Base-by-base conservation (phyloP, 2,113 vertebrate species). In the Ascaphus truei region DNA sequence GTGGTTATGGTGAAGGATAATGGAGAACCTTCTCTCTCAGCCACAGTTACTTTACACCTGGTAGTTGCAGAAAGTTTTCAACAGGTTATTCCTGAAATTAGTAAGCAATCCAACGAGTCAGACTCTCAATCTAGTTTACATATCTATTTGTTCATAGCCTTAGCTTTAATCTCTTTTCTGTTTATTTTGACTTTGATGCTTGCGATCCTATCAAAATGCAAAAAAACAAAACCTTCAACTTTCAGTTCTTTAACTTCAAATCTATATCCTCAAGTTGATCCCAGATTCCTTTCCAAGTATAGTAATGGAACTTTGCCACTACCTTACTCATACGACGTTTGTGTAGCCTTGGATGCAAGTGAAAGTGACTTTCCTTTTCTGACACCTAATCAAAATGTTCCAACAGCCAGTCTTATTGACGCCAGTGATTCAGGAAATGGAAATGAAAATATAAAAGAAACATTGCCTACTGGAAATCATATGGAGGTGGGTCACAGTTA, bases 181-280 rank as follows among this genome's bases (percentile, higher is more conserved):
- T 61, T 61, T n/a, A 43, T 61, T n/a, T 16, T 61, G 22, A 60
- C 31, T 27, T 23, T 69, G 3, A 60, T 60, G 31, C 4, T 30
- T 22, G 16, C 43, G 1, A 68, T 57, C 7, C 45, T 68, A 16
- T 68, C 51, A 10, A 68, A 57, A 36, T 56, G 53, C 16, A 45
- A 23, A 23, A 33, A 34, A 3, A 15, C 61, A 16, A 63, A 63
- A 63, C 18, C 58, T 5, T 9, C 64, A 3, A 15, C 18, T n/a
- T n/a, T n/a, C n/a, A n/a, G n/a, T 48, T 43, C 52, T 12, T 43
- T 67, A n/a, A 23, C 26, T 7, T 41, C 64, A 34, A 58, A 47
- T 57, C 15, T 57, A 3, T 68, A 68, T 58, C 37, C 64, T 33
- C 64, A 20, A 47, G 53, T 57, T 22, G 37, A 67, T 47, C 64